These are phyloP conservation scores for Scolopax mira DNA, from an alignment of 2,113 vertebrate species.

Conservation along the genomic window DNA sequence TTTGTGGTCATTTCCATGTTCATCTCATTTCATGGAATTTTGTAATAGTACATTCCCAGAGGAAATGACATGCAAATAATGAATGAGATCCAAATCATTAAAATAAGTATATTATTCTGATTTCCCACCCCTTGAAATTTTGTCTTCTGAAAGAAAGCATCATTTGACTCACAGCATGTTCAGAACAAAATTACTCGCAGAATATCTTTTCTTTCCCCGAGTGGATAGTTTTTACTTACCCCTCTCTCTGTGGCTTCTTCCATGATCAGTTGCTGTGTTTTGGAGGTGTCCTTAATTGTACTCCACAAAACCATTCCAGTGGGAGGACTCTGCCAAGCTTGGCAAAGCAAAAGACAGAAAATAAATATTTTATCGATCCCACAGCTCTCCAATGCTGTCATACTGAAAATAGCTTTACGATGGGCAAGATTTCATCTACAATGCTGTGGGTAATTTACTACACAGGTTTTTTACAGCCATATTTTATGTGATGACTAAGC, in stretches of 20 bases:
- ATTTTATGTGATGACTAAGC: background rate
- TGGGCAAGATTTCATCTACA: background rate
- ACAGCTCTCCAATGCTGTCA: background rate
- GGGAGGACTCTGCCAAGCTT: constrained; percentile 74
- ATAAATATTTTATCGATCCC: background rate
- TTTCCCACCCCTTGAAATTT: background rate
- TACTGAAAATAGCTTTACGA: background rate
- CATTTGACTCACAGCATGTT: background rate
- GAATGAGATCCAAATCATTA: background rate
- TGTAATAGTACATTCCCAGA: background rate
- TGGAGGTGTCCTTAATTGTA: constrained; percentile 76
- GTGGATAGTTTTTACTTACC: constrained; percentile 52
- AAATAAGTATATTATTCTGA: background rate
- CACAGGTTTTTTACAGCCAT: background rate
- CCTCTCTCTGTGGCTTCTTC: constrained; percentile 78
- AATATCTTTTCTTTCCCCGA: fast-evolving
- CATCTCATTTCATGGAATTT: background rate
- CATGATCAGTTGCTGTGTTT: constrained; percentile 77
- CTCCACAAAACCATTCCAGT: constrained; percentile 86
- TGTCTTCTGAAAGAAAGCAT: background rate
- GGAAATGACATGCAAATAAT: background rate
- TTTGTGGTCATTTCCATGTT: background rate
- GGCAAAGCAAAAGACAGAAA: background rate
- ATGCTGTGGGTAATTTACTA: background rate
- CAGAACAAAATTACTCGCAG: background rate